These are phyloP conservation scores for Nomada lathburiana DNA, from an alignment of 2,888 invertebrate species.

Conservation along the genomic window DNA sequence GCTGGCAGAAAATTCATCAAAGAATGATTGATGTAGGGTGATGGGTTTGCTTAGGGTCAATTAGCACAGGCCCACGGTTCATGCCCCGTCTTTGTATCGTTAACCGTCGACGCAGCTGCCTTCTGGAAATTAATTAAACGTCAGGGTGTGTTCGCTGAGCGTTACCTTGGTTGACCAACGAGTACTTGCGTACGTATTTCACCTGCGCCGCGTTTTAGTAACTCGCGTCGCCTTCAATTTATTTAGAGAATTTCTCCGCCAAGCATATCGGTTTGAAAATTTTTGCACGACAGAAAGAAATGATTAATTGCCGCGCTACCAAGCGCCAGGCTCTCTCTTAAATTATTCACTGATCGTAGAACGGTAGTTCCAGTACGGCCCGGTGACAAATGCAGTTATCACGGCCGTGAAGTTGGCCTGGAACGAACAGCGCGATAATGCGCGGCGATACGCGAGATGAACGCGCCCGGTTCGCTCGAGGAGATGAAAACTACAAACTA, in stretches of 20 bases:
- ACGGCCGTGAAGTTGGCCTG: background rate
- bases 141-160: slow-evolving; percentile 23
- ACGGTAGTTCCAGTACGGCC: background rate
- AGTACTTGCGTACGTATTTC: background rate
- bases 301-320: background rate
- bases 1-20: slow-evolving; percentile 7
- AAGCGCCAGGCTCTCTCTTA: background rate
- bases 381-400: slow-evolving; percentile 35
- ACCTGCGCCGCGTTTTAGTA: no score
- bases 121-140: slow-evolving; percentile 48
- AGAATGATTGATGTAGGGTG: background rate
- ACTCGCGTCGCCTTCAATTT: no score
- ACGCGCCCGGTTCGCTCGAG: slow-evolving; percentile 2
- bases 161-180: slow-evolving; percentile 12
- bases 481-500: slow-evolving; percentile 55
- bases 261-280: background rate
- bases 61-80: slow-evolving; percentile 43
- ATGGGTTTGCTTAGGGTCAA: slow-evolving; percentile 13
- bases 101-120: slow-evolving; percentile 4
- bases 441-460: slow-evolving; percentile 50
- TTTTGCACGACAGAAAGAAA: background rate
- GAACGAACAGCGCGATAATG: slow-evolving; percentile 47
- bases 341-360: slow-evolving; percentile 32
- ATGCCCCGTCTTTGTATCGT: slow-evolving; percentile 31
- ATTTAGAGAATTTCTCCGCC: background rate